A percentile compares a stretch with the other conserved stretches of the same genome.
Conservation (phyloP, 1,140 invertebrate species). For the Habropoda laboriosa region DNA sequence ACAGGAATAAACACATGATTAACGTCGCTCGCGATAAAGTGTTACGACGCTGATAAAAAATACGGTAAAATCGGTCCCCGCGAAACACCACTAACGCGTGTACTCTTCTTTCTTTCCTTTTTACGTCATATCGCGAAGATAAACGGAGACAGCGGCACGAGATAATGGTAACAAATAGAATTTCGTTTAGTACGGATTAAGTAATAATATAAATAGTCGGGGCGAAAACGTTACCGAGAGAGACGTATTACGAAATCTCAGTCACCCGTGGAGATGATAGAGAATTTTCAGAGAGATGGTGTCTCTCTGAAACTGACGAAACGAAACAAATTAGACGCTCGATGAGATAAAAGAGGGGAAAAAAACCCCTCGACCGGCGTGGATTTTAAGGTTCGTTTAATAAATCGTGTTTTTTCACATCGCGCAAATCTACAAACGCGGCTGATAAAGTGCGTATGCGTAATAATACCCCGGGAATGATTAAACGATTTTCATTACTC, state of each 20-base stretch:
- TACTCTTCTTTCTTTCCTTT: neutral
- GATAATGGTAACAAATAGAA: neutral
- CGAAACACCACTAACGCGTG: neutral
- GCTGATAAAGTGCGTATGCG: no score
- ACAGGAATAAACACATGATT: neutral
- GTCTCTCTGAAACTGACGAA: neutral
- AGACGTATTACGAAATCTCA: neutral
- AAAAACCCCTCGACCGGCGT: fast-evolving
- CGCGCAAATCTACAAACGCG: fast-evolving
- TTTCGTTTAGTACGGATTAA: neutral
- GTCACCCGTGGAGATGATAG: neutral
- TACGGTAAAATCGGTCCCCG: neutral
- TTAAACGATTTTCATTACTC: neutral
- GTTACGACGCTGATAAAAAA: neutral
- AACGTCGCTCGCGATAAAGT: neutral
- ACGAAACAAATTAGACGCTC: neutral
- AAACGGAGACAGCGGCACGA: neutral
- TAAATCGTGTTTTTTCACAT: no score
- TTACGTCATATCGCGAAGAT: neutral
- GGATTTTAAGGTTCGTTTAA: neutral
- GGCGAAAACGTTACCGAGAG: neutral
- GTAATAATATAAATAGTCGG: neutral
- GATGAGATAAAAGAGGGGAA: neutral
- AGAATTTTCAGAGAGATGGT: slow-evolving; percentile 1
- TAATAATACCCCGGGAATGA: neutral